These are phyloP conservation scores for Tylochromis polylepis DNA, from an alignment of 2,113 vertebrate species.

Conservation along the genomic window DNA sequence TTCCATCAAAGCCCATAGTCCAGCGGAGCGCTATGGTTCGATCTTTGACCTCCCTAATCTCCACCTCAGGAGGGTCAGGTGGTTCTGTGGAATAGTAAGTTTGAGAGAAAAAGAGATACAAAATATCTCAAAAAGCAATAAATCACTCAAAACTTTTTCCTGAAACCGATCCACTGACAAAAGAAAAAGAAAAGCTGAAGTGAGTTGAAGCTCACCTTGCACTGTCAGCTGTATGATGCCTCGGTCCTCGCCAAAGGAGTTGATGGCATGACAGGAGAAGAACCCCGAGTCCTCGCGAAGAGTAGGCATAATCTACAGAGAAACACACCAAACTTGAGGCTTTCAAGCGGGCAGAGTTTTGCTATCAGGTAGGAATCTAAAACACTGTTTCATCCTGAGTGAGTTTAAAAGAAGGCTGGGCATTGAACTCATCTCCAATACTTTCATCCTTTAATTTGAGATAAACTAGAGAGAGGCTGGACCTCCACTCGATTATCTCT, in stretches of 20 bases:
- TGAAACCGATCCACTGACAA: background rate
- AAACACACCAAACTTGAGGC: constrained; percentile 21
- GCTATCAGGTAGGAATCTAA: background rate
- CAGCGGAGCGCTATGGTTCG: constrained; percentile 94
- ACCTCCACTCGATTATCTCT: background rate
- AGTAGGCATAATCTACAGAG: constrained; percentile 89
- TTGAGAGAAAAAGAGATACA: background rate
- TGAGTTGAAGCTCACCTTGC: constrained; percentile 80
- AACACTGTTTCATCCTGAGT: background rate
- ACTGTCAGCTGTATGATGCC: constrained; percentile 98
- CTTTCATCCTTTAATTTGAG: background rate
- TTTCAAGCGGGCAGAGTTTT: background rate
- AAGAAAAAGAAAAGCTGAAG: background rate
- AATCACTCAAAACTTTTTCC: background rate
- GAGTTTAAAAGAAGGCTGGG: background rate
- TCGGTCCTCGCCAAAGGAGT: constrained; percentile 96
- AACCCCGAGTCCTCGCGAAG: constrained; percentile 97
- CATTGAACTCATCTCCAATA: background rate
- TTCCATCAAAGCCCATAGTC: constrained; percentile 99
- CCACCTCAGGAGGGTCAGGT: constrained; percentile 92
- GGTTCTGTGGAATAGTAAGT: constrained; percentile 75
- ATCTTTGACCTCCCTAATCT: constrained; percentile 93
- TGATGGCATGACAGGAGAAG: constrained; percentile 98
- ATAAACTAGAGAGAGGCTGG: background rate
- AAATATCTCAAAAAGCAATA: background rate